Percentiles rank a stretch among this genome's conserved stretches.
Evolutionary conservation across 2,888 invertebrate genomes (phyloP).

Genomic region (Apodemia duryi): DNA sequence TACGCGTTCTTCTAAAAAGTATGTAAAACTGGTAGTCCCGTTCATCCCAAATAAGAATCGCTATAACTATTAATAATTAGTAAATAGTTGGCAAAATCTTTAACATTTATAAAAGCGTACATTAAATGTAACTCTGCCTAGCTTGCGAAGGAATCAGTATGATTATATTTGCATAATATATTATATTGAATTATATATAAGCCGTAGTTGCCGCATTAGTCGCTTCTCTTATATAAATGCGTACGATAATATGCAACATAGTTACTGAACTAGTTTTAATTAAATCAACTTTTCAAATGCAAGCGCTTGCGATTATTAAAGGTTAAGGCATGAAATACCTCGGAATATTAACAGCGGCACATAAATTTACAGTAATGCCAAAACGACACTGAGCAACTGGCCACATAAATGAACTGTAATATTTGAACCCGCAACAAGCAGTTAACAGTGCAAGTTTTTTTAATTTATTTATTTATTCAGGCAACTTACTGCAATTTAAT

Average conservation of each 20-base stretch:
- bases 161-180: too few relatives aligned
- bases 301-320: slow-evolving; percentile 29
- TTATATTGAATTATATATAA: too few relatives aligned
- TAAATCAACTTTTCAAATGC: slow-evolving; percentile 31
- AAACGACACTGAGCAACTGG: background rate
- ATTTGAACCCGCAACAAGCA: background rate
- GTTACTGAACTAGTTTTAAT: slow-evolving; percentile 29
- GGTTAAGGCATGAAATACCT: slow-evolving; percentile 28
- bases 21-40: too few relatives aligned
- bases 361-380: slow-evolving; percentile 17
- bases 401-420: background rate
- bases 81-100: too few relatives aligned
- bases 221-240: slow-evolving; percentile 8
- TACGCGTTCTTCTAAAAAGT: too few relatives aligned
- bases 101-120: too few relatives aligned
- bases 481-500: too few relatives aligned
- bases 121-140: too few relatives aligned
- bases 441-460: background rate
- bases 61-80: too few relatives aligned
- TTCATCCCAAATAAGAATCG: too few relatives aligned
- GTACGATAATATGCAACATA: background rate
- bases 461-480: too few relatives aligned
- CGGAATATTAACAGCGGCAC: slow-evolving; percentile 21
- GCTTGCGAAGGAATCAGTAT: too few relatives aligned
- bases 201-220: background rate